Base-by-base conservation (phyloP, 2,113 vertebrate genomes). In the Plecturocebus donacophilus region DNA sequence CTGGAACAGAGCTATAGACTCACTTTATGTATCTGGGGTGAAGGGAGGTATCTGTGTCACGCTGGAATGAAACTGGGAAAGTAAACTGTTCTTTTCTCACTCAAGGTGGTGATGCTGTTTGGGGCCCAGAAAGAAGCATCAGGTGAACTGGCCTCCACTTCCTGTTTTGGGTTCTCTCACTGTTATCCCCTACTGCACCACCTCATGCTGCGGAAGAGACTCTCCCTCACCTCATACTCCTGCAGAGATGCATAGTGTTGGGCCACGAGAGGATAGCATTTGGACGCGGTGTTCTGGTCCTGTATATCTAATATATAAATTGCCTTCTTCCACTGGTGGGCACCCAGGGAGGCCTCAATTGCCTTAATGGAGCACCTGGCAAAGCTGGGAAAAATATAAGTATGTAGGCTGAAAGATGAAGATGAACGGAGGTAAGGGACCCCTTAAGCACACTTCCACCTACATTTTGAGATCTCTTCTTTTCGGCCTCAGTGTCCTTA, bases 291-390 rank as follows among this genome's bases (percentile, higher is more conserved):
- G n/a, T 98, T 93, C 92, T 98, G 99, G 91, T 99, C 99, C 98
- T 99, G 99, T 6, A 99, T 90, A 97, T 99, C 99, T 98, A 99
- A 98, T 98, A 99, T 99, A 98, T 99, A 99, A 95, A 99, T 98
- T 40, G 99, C 99, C 93, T 99, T 99, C 99, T 99, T 99, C 99
- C 99, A 99, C 98, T 99, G 99, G 4, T 99, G 99, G 42, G 99
- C 99, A 9, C 99, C 99, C 84, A 99, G 96, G 52, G 99, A 99
- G 35, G 99, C 99, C 92, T 99, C 99, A 11, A 99, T 99, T 76
- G 99, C 99, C 97, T 99, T 99, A 35, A 99, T 83, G 1, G 99
- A 99, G 98, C 99, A 99, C 97, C 99, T 99, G 80, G 96, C 66
- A 68, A 6, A 90, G 38, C 75, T 93, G 94, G 40, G 3, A 45